Base-by-base conservation (phyloP, 2,113 vertebrate genomes). In the Cairina moschata region DNA sequence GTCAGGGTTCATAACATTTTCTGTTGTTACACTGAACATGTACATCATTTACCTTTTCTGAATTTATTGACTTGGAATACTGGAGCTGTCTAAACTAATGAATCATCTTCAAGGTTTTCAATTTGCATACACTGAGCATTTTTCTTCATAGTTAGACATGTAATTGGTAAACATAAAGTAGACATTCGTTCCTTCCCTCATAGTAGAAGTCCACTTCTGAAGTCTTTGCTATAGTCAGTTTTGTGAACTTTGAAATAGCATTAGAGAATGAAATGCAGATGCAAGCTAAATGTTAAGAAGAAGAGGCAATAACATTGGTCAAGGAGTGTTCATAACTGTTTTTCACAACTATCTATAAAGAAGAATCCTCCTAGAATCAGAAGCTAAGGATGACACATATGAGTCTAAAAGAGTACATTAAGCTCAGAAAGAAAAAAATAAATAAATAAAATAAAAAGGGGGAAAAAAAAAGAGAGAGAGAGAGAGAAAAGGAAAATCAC, bases 351-450 rank as follows among this genome's bases (percentile, higher is more conserved):
- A 54, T 11, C 13, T 8, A 36, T n/a, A n/a, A 72, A 36, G n/a
- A 10, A 23, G 32, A 66, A 42, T 9, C 14, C 22, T 46, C 8
- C 21, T 58, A 65, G 15, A 71, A 58, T 20, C 6, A 8, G 21
- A 38, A 52, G 6, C 21, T 73, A 73, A 44, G 26, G 25, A 59
- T 50, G 5, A 83, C 34, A 9, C 21, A 25, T 62, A 25, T 34
- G 44, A 54, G 9, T 76, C 26, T 62, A 17, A 76, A 83, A 22
- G 36, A 75, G 3, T 36, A 44, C 4, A 22, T 74, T 20, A 38
- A 54, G 32, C 11, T 36, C 7, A 0, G 3, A 7, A 2, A 16
- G 5, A 17, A 34, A 81, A 4, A 42, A 4, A 7, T 36, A 62
- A 63, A 55, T 21, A 9, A 62, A 14, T 46, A 15, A 40, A 40